Conservation (phyloP, 1,140 invertebrate genomes). For the Lucilia sericata region DNA sequence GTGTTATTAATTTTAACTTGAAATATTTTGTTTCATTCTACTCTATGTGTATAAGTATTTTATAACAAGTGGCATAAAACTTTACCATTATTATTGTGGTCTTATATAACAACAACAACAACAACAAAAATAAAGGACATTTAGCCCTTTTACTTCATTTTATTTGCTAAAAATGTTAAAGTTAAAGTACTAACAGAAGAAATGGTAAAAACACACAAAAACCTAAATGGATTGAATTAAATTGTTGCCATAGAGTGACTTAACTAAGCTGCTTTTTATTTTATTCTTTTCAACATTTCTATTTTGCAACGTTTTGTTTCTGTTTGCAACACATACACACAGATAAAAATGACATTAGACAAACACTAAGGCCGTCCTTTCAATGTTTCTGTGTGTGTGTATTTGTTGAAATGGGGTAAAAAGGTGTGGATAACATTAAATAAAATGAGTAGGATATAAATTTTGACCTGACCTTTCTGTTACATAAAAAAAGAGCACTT, state of each 20-base stretch:
- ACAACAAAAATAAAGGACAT: neutral
- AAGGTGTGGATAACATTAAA: neutral
- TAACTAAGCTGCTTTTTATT: constrained; percentile 2
- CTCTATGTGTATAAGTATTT: neutral
- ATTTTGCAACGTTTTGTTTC: neutral
- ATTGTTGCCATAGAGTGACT: constrained; percentile 18
- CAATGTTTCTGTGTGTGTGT: neutral
- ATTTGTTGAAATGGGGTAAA: neutral
- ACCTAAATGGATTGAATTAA: constrained; percentile 9
- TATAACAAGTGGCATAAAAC: constrained; percentile 20
- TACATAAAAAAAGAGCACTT: neutral
- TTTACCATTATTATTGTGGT: constrained; percentile 26
- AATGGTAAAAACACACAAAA: neutral
- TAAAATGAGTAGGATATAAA: neutral
- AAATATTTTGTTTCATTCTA: neutral
- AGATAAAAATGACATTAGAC: neutral
- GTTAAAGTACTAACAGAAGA: neutral
- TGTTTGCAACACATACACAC: neutral
- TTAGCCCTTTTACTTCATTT: neutral
- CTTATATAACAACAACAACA: neutral
- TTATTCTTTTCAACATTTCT: neutral
- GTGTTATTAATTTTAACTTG: neutral
- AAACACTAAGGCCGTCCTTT: neutral
- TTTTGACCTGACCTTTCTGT: neutral
- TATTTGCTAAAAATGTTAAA: neutral